Evolutionary conservation across 2,797 vertebrate species (phyloP).

Genomic region (Phoeniculus purpureus): DNA sequence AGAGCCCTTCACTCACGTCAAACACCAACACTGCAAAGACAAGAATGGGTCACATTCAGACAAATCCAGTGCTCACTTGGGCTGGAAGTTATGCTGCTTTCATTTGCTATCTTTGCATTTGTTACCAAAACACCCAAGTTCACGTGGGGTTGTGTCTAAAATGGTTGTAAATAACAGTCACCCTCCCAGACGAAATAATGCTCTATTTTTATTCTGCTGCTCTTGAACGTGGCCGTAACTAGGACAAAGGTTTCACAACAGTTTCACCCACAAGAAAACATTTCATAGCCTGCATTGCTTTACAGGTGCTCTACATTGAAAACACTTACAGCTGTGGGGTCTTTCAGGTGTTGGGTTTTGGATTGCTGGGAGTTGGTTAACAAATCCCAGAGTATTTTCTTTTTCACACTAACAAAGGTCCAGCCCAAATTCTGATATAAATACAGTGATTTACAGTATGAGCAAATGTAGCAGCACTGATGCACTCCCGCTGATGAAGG

Average conservation of each 20-base stretch:
- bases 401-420: not conserved
- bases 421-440: not conserved
- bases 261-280: not conserved
- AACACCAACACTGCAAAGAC: not conserved
- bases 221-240: not conserved
- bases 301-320: not conserved
- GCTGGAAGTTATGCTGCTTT: not conserved
- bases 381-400: not conserved
- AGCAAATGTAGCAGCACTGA: not conserved
- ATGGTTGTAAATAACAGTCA: not conserved
- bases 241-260: slow-evolving; percentile 24
- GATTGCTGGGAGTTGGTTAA: no score
- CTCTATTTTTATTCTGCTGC: slow-evolving; percentile 46
- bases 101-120: not conserved
- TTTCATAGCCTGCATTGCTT: not conserved
- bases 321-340: not conserved
- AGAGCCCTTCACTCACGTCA: not conserved
- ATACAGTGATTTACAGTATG: not conserved
- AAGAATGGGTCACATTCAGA: not conserved
- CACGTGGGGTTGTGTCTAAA: not conserved
- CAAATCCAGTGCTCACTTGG: not conserved
- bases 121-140: not conserved
- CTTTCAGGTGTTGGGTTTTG: not conserved
- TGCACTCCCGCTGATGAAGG: no score
- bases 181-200: not conserved